These are phyloP conservation scores for Gerris lacustris DNA, from an alignment of 2,888 invertebrate genomes.

Conservation along the genomic window DNA sequence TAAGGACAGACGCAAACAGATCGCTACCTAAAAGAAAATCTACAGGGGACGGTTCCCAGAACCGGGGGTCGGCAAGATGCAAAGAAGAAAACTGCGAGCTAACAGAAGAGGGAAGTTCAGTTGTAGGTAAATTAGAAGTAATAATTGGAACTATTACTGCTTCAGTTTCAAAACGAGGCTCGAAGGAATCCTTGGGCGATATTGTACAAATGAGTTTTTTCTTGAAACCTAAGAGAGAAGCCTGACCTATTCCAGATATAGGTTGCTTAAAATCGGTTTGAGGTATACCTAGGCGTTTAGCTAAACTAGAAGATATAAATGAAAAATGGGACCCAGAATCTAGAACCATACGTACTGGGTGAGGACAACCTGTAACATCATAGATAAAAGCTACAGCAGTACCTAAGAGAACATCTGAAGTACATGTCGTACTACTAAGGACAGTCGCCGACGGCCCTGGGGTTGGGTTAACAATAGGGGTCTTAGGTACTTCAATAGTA, in stretches of 20 bases:
- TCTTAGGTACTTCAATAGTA: not conserved
- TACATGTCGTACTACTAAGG: no score
- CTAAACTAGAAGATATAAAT: constrained; percentile 14
- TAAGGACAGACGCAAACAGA: constrained; percentile 17
- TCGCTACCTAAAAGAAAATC: constrained; percentile 20
- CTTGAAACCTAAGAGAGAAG: constrained; percentile 9
- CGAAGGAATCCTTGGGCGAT: not conserved
- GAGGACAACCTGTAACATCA: constrained; percentile 15
- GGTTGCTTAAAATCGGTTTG: not conserved
- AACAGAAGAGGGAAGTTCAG: constrained; percentile 8
- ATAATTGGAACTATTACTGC: no score
- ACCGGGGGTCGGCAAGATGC: constrained; percentile 17
- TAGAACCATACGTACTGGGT: constrained; percentile 13
- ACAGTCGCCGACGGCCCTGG: not conserved
- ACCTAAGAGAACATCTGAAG: constrained; percentile 16
- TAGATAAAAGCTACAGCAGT: constrained; percentile 15
- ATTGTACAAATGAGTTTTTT: constrained; percentile 11
- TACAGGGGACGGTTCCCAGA: constrained; percentile 18
- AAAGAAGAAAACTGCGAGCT: not conserved
- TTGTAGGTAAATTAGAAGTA: constrained; percentile 15
- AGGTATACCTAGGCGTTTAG: constrained; percentile 13
- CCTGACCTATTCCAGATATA: constrained; percentile 19
- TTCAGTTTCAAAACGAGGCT: constrained; percentile 11
- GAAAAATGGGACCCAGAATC: constrained; percentile 17
- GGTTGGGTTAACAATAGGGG: not conserved